Evolutionary conservation across 2,797 vertebrate species (phyloP).

Genomic region (Kryptopterus vitreolus): DNA sequence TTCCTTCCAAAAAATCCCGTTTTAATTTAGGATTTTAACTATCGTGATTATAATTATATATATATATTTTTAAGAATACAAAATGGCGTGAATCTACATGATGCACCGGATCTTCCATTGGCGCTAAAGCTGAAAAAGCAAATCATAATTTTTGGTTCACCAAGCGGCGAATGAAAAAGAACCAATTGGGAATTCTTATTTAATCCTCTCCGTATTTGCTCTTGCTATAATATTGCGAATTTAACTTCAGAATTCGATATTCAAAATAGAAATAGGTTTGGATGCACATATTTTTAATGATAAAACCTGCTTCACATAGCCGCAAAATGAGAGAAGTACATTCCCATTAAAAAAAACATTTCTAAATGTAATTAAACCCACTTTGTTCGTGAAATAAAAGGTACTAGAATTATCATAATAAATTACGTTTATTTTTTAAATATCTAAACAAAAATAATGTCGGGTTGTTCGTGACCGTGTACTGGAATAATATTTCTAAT

Average conservation of each 20-base stretch:
- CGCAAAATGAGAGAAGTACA: no score
- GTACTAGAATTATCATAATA: no score
- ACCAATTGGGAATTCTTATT: not conserved
- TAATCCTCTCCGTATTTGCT: not conserved
- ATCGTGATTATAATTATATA: not conserved
- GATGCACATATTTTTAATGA: not conserved
- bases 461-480: no score
- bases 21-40: no score
- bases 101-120: no score
- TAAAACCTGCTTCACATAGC: not conserved
- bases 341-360: no score
- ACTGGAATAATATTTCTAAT: not conserved
- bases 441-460: not conserved
- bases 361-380: no score
- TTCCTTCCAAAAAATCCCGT: no score
- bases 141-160: no score
- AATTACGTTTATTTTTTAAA: no score
- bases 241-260: not conserved
- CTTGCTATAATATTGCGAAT: not conserved
- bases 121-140: not conserved
- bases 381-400: no score
- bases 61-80: not conserved
- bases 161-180: no score
- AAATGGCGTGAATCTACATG: not conserved
- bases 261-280: not conserved